phyloP scores from a whole-genome alignment of 2,888 invertebrate genomes.

The Agonopterix arenella region DNA sequence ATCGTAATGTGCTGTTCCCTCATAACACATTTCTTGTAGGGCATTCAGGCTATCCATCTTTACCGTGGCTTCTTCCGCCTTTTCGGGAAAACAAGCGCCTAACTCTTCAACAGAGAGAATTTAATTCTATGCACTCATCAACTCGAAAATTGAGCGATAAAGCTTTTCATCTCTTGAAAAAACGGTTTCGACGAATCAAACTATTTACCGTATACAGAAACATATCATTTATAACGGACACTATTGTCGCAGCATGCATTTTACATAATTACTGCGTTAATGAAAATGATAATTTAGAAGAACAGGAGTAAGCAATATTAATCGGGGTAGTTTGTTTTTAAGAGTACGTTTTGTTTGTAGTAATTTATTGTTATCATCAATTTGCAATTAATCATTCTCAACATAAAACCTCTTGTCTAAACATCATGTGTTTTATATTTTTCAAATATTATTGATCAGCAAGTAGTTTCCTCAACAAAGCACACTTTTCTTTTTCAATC shows the following conservation, averaged over 20 bases:
- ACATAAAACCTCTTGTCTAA: neutral
- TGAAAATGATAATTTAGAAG: conserved; percentile 44
- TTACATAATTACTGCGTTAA: conserved; percentile 50
- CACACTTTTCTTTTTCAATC: conserved; percentile 54
- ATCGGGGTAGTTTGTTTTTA: neutral
- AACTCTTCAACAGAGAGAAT: conserved; percentile 43
- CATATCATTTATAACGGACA: conserved; percentile 47
- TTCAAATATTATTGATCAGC: conserved; percentile 24
- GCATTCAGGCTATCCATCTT: conserved; percentile 46
- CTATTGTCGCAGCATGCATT: conserved; percentile 51
- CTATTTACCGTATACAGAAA: conserved; percentile 48
- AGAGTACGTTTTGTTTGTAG: neutral
- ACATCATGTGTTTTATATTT: neutral
- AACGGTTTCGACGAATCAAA: conserved; percentile 44
- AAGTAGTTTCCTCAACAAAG: conserved; percentile 38
- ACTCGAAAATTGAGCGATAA: conserved; percentile 46
- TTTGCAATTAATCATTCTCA: neutral
- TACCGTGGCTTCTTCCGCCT: conserved; percentile 49
- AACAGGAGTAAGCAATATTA: conserved; percentile 12
- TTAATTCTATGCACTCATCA: conserved; percentile 39
- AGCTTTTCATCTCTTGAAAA: conserved; percentile 41
- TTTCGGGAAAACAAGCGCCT: conserved; percentile 48
- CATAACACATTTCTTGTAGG: conserved; percentile 46
- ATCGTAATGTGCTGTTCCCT: conserved; percentile 39
- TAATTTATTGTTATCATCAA: neutral